These are phyloP conservation scores for Pharmacophagus antenor DNA, from an alignment of 2,888 invertebrate genomes.

Conservation along the genomic window DNA sequence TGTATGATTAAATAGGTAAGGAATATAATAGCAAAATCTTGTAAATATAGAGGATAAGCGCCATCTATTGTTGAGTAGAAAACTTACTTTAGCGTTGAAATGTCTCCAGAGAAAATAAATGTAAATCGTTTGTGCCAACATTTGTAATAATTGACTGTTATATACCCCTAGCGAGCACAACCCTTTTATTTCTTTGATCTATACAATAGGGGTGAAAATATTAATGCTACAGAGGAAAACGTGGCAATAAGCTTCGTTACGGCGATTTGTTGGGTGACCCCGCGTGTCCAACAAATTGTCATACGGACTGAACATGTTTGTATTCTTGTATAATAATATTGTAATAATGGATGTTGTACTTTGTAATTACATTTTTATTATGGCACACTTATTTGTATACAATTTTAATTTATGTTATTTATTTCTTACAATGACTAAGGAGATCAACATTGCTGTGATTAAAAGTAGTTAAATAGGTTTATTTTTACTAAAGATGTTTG, in stretches of 20 bases:
- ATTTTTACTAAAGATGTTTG: constrained; percentile 47
- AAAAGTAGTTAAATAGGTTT: constrained; percentile 54
- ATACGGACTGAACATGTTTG: constrained; percentile 67
- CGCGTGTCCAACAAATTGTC: constrained; percentile 59
- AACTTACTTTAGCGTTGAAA: constrained; percentile 44
- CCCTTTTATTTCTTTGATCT: constrained; percentile 79
- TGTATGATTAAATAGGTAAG: constrained; percentile 56
- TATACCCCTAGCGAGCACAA: constrained; percentile 68
- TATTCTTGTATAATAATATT: constrained; percentile 64
- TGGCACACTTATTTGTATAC: constrained; percentile 53
- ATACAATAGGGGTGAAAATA: constrained; percentile 74
- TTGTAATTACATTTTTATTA: constrained; percentile 45
- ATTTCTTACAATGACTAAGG: constrained; percentile 55
- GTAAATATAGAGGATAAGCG: constrained; percentile 66
- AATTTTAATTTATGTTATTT: constrained; percentile 72
- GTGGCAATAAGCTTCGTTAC: constrained; percentile 73
- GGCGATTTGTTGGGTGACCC: constrained; percentile 69
- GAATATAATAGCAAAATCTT: constrained; percentile 44
- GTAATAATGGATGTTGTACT: constrained; percentile 62
- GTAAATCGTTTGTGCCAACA: constrained; percentile 77
- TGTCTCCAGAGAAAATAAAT: constrained; percentile 52
- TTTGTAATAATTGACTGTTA: constrained; percentile 75
- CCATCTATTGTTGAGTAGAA: constrained; percentile 72
- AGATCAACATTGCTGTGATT: constrained; percentile 66
- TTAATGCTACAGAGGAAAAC: constrained; percentile 70